Percentiles rank a stretch among this genome's conserved stretches.
Evolutionary conservation across 2,797 vertebrate genomes (phyloP).

Genomic region (Neopelma chrysocephalum): DNA sequence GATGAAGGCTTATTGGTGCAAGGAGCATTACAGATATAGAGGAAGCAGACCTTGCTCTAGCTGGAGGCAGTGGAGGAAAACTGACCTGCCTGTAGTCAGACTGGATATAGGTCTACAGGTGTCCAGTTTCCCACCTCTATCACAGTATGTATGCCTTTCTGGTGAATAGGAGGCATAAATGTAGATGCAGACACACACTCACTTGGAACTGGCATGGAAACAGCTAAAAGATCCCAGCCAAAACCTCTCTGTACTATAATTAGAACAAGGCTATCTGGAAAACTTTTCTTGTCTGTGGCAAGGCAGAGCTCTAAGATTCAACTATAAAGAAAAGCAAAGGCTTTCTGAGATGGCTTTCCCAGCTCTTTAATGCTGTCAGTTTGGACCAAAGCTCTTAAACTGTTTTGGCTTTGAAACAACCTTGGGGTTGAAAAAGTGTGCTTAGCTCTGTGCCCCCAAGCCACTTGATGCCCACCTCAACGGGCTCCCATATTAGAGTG

Average conservation of each 20-base stretch:
- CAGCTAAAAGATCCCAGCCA: neutral
- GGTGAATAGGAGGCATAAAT: neutral
- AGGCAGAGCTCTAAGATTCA: neutral
- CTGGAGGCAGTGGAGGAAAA: neutral
- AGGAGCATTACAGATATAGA: neutral
- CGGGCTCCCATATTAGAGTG: fast-evolving
- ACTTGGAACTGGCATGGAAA: neutral
- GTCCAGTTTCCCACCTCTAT: neutral
- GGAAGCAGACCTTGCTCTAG: neutral
- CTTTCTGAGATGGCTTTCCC: neutral
- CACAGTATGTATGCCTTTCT: neutral
- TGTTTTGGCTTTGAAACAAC: neutral
- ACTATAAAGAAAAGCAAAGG: neutral
- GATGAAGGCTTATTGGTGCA: neutral
- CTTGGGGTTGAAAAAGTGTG: neutral
- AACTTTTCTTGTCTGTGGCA: neutral
- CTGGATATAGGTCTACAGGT: neutral
- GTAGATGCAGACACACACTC: neutral
- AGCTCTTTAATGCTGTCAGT: neutral
- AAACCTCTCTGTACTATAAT: neutral
- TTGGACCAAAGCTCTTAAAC: neutral
- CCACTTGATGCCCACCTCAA: neutral
- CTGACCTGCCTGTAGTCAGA: neutral
- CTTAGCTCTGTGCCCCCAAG: neutral
- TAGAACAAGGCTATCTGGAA: neutral